Base-by-base conservation (phyloP, 1,140 invertebrate species). In the Euglossa dilemma region DNA sequence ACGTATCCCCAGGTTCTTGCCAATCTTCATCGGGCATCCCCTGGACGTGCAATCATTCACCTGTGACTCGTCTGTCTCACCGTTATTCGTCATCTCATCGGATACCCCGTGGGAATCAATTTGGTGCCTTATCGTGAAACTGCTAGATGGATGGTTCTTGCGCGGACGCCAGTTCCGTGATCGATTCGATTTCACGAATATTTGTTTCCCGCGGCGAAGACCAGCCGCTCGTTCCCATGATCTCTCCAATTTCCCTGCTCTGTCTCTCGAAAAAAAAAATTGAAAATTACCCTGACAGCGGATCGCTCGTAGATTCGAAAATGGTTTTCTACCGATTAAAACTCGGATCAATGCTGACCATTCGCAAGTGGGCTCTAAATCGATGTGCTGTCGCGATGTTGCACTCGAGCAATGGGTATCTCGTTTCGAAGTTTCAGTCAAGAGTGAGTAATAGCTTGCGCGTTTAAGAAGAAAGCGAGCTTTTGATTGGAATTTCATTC, bases 61-160 rank as follows among this genome's bases (percentile, higher is more conserved):
- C 75, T 47, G 56, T 72, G 61, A 80, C 71, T 86, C 57, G 74
- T 80, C 61, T 43, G 16, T 71, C 59, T 23, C 71, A 25, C 18
- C 67, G 76, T 66, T 78, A 54, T n/a, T 54, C 73, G 71, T 72
- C 80, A 84, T 76, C 57, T 72, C 59, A 84, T 80, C 78, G 70
- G 67, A 80, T 64, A 80, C 77, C 86, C 77, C 67, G 54, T 59
- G 56, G 82, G 69, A 78, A 87, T 84, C 76, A 87, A 80, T 84
- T 76, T 77, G 54, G n/a, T 78, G 81, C n/a, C 64, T 83, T 54
- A 36, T 78, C 66, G 66, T 28, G 66, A 63, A 74, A 78, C 28
- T 28, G 64, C 56, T 54, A 14, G 25, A 61, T 59, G 75, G 56
- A 57, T 81, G 79, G 18, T 78, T 61, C 63, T 69, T 43, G 59